A percentile compares a stretch with the other conserved stretches of the same genome.
Evolutionary conservation across 2,113 vertebrate species (phyloP).

Genomic region (Bolborhynchus lineola): DNA sequence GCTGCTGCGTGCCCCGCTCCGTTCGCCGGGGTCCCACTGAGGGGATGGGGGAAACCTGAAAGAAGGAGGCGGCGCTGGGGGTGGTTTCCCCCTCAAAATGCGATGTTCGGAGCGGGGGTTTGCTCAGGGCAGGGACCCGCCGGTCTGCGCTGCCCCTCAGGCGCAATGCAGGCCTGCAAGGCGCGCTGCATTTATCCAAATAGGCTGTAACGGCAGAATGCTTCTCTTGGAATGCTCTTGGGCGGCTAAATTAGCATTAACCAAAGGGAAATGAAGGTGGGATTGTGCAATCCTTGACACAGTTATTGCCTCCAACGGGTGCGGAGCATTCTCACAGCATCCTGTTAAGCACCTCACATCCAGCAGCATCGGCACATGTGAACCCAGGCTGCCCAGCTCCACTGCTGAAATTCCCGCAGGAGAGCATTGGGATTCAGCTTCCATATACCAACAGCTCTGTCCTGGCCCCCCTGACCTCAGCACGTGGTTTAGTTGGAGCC

Average conservation of each 20-base stretch:
- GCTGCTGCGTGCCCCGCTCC: too few species aligned
- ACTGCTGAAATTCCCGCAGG: not conserved
- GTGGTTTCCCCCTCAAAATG: not conserved
- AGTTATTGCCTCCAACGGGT: not conserved
- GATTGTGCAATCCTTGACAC: fast-evolving
- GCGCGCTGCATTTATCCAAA: fast-evolving
- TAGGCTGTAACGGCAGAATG: not conserved
- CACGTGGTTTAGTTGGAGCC: fast-evolving
- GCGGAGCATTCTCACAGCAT: not conserved
- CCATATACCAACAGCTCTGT: fast-evolving
- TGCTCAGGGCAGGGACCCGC: not conserved
- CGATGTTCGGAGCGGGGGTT: not conserved
- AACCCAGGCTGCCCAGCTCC: fast-evolving
- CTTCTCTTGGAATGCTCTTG: not conserved
- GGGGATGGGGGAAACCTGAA: not conserved
- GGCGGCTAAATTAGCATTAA: not conserved
- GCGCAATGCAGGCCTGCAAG: fast-evolving
- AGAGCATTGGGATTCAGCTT: fast-evolving
- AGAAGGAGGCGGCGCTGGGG: not conserved
- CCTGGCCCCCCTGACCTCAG: fast-evolving
- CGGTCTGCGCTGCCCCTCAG: not conserved
- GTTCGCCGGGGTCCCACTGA: not conserved
- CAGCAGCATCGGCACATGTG: fast-evolving
- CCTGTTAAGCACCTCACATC: fast-evolving
- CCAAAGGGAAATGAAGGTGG: not conserved